phyloP scores from a whole-genome alignment of 2,113 vertebrate species.

The Pteruthius melanotis region DNA sequence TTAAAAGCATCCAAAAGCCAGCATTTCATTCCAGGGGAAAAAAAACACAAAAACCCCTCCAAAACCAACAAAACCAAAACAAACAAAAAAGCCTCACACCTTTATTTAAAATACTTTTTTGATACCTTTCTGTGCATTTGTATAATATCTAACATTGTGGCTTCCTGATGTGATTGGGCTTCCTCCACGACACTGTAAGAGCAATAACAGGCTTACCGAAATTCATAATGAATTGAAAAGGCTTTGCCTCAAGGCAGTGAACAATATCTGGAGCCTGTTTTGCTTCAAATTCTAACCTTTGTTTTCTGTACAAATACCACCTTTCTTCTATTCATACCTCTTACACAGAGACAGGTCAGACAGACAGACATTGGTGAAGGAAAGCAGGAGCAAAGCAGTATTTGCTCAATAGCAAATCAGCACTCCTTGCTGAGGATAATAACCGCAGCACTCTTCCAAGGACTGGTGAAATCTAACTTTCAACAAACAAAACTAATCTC shows the following conservation, averaged over 20 bases:
- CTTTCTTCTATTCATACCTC: not conserved
- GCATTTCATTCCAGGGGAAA: not conserved
- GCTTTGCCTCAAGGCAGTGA: not conserved
- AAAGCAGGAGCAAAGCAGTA: not conserved
- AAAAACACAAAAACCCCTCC: not conserved
- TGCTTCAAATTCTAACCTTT: not conserved
- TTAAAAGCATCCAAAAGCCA: not conserved
- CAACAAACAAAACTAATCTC: not conserved
- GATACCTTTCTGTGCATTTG: not conserved
- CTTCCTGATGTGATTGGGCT: not conserved
- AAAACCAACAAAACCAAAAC: not conserved
- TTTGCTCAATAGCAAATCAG: not conserved
- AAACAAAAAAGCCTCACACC: fast-evolving
- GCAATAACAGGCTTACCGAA: not conserved
- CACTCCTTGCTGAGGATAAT: not conserved
- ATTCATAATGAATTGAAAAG: not conserved
- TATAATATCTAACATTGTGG: not conserved
- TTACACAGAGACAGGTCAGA: not conserved
- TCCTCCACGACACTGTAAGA: not conserved
- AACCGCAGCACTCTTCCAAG: not conserved
- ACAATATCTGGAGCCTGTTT: not conserved
- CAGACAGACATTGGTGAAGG: not conserved
- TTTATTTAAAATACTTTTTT: not conserved
- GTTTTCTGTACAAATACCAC: not conserved
- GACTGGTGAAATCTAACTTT: not conserved